Percentiles rank a stretch among this genome's conserved stretches.
These are phyloP conservation scores for Chloebia gouldiae DNA, from an alignment of 2,113 vertebrate species.

Conservation along the genomic window DNA sequence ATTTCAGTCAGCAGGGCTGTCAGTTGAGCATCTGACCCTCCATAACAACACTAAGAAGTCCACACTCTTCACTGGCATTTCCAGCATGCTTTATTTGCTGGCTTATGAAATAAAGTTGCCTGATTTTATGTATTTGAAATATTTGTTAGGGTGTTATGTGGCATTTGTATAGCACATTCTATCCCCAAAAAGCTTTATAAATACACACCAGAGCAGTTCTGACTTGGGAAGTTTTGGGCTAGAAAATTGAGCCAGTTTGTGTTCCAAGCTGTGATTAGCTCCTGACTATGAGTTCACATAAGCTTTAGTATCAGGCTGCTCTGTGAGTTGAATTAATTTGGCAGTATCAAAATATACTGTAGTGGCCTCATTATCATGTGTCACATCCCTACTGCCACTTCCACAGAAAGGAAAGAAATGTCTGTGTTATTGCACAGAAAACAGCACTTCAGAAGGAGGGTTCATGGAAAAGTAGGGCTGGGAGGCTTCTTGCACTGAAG, in stretches of 20 bases:
- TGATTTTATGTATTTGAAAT: slow-evolving; percentile 17
- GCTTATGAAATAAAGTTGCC: slow-evolving; percentile 34
- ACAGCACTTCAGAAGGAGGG: not conserved
- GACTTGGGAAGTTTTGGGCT: not conserved
- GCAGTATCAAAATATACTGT: not conserved
- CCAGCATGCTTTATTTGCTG: slow-evolving; percentile 28
- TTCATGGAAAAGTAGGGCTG: not conserved
- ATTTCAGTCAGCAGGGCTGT: slow-evolving; percentile 23
- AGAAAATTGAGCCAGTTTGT: not conserved
- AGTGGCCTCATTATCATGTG: not conserved
- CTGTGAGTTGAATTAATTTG: not conserved
- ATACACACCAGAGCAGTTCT: not conserved
- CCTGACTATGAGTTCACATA: not conserved
- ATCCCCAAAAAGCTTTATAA: not conserved
- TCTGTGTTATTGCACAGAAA: not conserved
- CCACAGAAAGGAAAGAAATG: not conserved
- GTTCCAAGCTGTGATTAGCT: not conserved
- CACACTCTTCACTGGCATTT: not conserved
- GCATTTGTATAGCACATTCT: not conserved
- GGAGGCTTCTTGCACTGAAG: not conserved
- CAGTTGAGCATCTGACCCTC: not conserved
- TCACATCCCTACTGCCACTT: not conserved
- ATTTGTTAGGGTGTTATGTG: slow-evolving; percentile 6
- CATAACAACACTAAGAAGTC: not conserved
- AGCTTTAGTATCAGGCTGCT: not conserved